Base-by-base conservation (phyloP, 2,888 invertebrate species). In the Mythimna lalbum region DNA sequence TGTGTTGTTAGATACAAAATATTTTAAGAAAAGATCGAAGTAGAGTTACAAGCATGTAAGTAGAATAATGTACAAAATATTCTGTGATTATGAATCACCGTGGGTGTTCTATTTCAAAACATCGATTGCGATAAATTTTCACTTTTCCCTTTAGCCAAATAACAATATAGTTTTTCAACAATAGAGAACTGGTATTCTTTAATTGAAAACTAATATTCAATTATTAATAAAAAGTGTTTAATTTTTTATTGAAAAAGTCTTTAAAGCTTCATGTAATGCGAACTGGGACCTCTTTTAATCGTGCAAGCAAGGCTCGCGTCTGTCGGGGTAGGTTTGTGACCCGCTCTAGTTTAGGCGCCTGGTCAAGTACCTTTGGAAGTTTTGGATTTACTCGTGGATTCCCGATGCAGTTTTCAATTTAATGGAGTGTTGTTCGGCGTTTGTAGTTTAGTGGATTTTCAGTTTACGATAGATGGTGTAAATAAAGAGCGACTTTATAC, bases 351-450 rank as follows among this genome's bases (percentile, higher is more conserved):
- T 82, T 59, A 70, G 66, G 12, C 36, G 43, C 14, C 69, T 83
- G 78, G 85, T 81, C 85, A 83, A 83, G 74, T 77, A 85, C 81
- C 81, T 62, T 56, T 63, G 63, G 57, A 57, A 73, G 57, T 72
- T 64, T 36, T 56, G 56, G 69, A 73, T 59, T 75, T 66, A 55
- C 27, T 63, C 57, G 49, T 17, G 4, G n/a, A 50, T 3, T 55
- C 21, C 59, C 21, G 53, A 56, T 68, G 67, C 52, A 65, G 43
- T 65, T 65, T 59, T 50, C 33, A 39, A 61, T 43, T 17, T 49
- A 77, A 50, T 77, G 9, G 33, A 77, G 70, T 33, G 33, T 27
- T 50, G 23, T 43, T 50, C 5, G 4, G 39, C 1, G 19, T n/a
- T 6, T 19, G n/a, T 4, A 9, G 36, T 55, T 63, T 23, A 12